Evolutionary conservation across 2,113 vertebrate species (phyloP).

Genomic region (Platycercus adscitus): DNA sequence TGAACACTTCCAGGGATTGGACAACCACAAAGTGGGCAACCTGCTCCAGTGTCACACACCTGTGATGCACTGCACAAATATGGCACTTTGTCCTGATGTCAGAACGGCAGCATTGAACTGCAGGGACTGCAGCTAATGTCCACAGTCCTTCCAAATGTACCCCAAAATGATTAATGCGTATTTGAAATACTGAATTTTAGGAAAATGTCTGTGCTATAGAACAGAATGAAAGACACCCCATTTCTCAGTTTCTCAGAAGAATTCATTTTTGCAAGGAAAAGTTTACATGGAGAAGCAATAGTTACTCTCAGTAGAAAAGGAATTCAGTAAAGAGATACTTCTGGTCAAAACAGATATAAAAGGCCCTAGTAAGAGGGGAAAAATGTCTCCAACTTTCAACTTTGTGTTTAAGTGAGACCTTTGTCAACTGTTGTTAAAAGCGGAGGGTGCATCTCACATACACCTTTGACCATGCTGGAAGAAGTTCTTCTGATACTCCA

Average conservation of each 20-base stretch:
- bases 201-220: background rate
- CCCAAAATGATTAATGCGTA: background rate
- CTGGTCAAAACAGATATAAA: background rate
- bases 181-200: background rate
- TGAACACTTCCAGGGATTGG: background rate
- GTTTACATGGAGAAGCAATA: background rate
- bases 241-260: background rate
- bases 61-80: background rate
- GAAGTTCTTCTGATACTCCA: background rate
- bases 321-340: background rate
- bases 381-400: background rate
- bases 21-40: background rate
- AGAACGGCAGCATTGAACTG: background rate
- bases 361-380: accelerated
- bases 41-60: background rate
- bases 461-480: background rate
- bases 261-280: background rate
- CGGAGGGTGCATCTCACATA: background rate
- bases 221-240: background rate
- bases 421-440: background rate
- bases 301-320: background rate
- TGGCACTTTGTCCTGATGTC: background rate
- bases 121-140: background rate
- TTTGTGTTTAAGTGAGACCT: background rate
- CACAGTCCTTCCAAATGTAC: background rate